Conservation (phyloP, 2,888 invertebrate species). For the Pristionchus maxplancki region DNA sequence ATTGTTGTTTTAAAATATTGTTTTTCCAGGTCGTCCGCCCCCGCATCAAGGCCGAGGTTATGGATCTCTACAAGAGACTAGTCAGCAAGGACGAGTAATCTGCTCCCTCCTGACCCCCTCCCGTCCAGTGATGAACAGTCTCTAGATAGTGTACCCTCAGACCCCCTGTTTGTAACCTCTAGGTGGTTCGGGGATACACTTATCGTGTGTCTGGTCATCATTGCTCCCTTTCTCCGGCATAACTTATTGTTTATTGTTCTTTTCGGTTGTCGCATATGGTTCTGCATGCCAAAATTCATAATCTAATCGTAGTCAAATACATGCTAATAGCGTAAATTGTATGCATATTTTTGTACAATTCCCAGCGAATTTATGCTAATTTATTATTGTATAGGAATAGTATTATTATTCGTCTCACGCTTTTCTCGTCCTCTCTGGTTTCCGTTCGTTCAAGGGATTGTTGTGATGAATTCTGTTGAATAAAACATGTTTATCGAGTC, state of each 20-base stretch:
- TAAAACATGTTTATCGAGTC: background rate
- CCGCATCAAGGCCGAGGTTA: slow-evolving; percentile 68
- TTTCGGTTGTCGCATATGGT: slow-evolving; percentile 35
- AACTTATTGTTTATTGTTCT: slow-evolving; percentile 10
- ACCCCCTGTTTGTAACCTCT: too few species aligned
- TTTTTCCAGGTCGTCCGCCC: slow-evolving; percentile 61
- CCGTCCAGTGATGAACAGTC: too few species aligned
- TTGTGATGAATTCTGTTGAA: slow-evolving; percentile 45
- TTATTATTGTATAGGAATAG: slow-evolving; percentile 31
- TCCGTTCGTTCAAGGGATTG: slow-evolving; percentile 39
- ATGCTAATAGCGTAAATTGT: slow-evolving; percentile 24
- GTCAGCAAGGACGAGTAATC: slow-evolving; percentile 58
- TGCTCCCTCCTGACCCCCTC: background rate
- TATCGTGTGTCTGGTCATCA: too few species aligned
- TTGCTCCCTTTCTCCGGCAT: background rate
- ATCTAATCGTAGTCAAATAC: slow-evolving; percentile 7
- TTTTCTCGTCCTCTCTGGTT: slow-evolving; percentile 20
- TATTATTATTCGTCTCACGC: slow-evolving; percentile 20
- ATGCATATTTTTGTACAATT: slow-evolving; percentile 42
- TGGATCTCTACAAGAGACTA: slow-evolving; percentile 64
- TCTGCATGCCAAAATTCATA: slow-evolving; percentile 36
- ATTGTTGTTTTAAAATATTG: too few species aligned
- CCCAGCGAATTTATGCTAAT: slow-evolving; percentile 22
- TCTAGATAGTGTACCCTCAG: too few species aligned
- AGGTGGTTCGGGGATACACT: too few species aligned